Base-by-base conservation (phyloP, 2,113 vertebrate species). In the Melanerpes formicivorus region DNA sequence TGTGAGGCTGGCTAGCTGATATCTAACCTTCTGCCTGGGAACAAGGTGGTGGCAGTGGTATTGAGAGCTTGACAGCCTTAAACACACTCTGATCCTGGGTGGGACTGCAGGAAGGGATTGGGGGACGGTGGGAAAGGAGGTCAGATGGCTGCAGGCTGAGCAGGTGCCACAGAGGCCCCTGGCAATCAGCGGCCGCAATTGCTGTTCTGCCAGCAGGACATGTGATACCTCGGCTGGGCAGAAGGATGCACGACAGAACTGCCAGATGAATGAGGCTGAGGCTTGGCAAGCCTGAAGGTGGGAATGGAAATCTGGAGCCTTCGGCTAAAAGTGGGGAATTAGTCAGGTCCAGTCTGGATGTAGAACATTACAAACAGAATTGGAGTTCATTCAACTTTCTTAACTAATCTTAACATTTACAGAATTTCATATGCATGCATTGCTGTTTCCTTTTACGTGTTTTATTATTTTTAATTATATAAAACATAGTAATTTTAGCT, bases 71-170 rank as follows among this genome's bases (percentile, higher is more conserved):
- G 14, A 44, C 18, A 72, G 17, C 15, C 9, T 69, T 42, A 77
- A 90, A 30, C 7, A 4, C 11, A 2, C 18, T 48, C 72, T 32
- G 17, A 18, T 32, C 11, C 52, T 54, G 69, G 1, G 2, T 27
- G 44, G 22, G 26, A 10, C 5, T 60, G 48, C 30, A 37, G 32
- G 21, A 71, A 48, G 25, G 37, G 15, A 11, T 0, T 56, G 77
- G 40, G 70, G 32, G 21, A 8, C 1, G 2, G 44, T 26, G 62
- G 63, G n/a, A 91, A 92, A 93, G 89, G 48, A 96, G 82, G 94
- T 93, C 88, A 91, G 73, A 86, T 87, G 87, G 79, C 81, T 90
- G 66, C 76, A 78, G 72, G 84, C 72, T 92, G 72, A 80, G 62
- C 96, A 94, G 93, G 91, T 95, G 89, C 44, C 40, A 34, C 29